phyloP scores from a whole-genome alignment of 2,888 invertebrate genomes.

The Gonocerus acuteangulatus region DNA sequence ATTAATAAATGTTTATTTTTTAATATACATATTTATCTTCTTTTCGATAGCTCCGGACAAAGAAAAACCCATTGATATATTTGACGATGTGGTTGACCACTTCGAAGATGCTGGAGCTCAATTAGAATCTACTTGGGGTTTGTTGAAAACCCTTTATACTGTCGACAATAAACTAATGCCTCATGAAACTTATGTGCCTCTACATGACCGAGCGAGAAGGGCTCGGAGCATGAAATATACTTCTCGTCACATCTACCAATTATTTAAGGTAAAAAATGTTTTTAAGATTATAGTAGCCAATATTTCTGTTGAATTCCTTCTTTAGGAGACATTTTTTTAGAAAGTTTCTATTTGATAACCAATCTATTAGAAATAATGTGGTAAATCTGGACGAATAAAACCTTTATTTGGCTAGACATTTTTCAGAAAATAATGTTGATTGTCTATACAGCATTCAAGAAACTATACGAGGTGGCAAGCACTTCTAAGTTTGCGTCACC shows the following conservation, averaged over 20 bases:
- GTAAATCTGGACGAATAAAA: too few relatives aligned
- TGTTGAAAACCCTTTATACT: slow-evolving; percentile 74
- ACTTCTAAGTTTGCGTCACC: too few relatives aligned
- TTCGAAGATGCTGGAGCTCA: slow-evolving; percentile 65
- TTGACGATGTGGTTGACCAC: slow-evolving; percentile 62
- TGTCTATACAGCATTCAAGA: too few relatives aligned
- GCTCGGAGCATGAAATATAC: slow-evolving; percentile 68
- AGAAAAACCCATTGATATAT: slow-evolving; percentile 51
- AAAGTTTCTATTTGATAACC: too few relatives aligned
- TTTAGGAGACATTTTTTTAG: too few relatives aligned
- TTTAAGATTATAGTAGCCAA: too few relatives aligned
- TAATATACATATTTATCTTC: neutral
- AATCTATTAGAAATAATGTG: too few relatives aligned
- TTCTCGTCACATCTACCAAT: slow-evolving; percentile 60
- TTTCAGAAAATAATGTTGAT: too few relatives aligned
- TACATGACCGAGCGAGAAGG: slow-evolving; percentile 69
- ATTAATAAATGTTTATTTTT: slow-evolving; percentile 5
- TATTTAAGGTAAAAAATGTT: slow-evolving; percentile 48
- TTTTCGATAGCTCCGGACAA: slow-evolving; percentile 39
- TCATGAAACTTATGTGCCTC: slow-evolving; percentile 65
- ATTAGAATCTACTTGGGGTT: slow-evolving; percentile 76
- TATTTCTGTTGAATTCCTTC: too few relatives aligned
- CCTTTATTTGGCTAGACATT: too few relatives aligned
- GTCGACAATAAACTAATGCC: slow-evolving; percentile 74
- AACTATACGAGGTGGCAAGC: too few relatives aligned